Evolutionary conservation across 2,113 vertebrate genomes (phyloP), one percentile per base, ranked within the genome.

Genomic region (Oreamnos americanus): DNA sequence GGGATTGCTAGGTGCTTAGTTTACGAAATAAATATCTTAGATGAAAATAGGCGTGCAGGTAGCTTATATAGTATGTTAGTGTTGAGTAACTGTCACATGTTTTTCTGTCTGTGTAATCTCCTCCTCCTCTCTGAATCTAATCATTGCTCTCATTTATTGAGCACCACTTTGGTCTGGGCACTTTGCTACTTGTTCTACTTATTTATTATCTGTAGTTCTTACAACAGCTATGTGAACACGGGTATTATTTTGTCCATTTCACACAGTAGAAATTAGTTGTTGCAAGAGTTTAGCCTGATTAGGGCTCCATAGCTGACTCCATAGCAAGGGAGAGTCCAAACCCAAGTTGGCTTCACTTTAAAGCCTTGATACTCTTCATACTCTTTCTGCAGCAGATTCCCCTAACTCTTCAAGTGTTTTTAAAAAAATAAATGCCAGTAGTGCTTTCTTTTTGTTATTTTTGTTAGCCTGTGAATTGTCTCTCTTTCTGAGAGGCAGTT

Each of bases 31-130:
- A 36, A 12, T 88, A 84, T 96, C 87, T 89, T 86, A 96, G 87
- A 88, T 55, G 87, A 97, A 97, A 98, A 95, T 17, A 47, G 90
- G 95, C 58, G 83, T 95, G 78, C 33, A 60, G 45, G 92, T 79
- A 84, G 79, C 39, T 87, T 83, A 62, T 55, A 47, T 74, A 76
- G 25, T 71, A 26, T 62, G 78, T 95, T 76, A 45, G 36, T 62
- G 74, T 87, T 86, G 71, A 60, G 94, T 92, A 96, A 82, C 94
- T 62, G 26, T 78, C 62, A 60, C 87, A 0, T 0, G 84, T 30
- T 1, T 51, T 60, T 85, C 36, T 47, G 45, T 84, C 83, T 84
- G 33, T 55, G 79, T 51, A 14, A 7, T 89, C 45, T 74, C 36
- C 13, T 58, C 76, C 57, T 83, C 6, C 33, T 82, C 47, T 95